phyloP scores from a whole-genome alignment of 1,140 invertebrate genomes.

The Drosophila baimaii region DNA sequence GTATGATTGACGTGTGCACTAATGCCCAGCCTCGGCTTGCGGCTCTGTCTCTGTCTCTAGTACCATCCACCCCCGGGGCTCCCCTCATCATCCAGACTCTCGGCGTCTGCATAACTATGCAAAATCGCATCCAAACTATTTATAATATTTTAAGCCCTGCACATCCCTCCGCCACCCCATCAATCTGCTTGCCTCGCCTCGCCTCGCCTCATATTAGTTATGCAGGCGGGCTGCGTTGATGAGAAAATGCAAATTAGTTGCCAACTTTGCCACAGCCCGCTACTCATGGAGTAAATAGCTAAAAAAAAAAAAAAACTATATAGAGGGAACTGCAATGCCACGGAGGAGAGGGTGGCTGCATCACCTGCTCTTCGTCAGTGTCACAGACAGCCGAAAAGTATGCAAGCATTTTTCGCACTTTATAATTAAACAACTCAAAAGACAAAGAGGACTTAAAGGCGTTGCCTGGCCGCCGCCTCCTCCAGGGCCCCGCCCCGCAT shows the following conservation, averaged over 20 bases:
- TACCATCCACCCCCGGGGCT: too few species aligned
- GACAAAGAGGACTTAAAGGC: conserved; percentile 72
- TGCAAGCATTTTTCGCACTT: conserved; percentile 82
- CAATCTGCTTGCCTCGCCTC: conserved; percentile 28
- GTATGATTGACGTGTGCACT: conserved; percentile 78
- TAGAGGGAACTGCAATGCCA: conserved; percentile 18
- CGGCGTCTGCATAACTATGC: conserved; percentile 49
- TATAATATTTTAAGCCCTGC: conserved; percentile 68
- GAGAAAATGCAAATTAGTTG: conserved; percentile 82
- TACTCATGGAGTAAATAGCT: conserved; percentile 57
- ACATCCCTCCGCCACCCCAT: background rate
- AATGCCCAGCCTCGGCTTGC: conserved; percentile 47
- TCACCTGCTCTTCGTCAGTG: conserved; percentile 79
- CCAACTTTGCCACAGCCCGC: conserved; percentile 69
- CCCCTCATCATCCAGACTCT: background rate
- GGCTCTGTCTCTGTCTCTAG: background rate
- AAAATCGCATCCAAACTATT: conserved; percentile 70
- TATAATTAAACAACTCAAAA: conserved; percentile 81
- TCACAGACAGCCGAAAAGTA: conserved; percentile 75
- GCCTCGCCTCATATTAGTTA: conserved; percentile 65
- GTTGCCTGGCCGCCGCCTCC: conserved; percentile 8
- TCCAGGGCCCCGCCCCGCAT: background rate
- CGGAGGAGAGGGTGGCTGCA: conserved; percentile 16
- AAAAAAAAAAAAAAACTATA: conserved; percentile 23
- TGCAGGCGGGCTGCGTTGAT: conserved; percentile 75